phyloP scores from a whole-genome alignment of 2,113 vertebrate species.

The Embiotoca jacksoni region DNA sequence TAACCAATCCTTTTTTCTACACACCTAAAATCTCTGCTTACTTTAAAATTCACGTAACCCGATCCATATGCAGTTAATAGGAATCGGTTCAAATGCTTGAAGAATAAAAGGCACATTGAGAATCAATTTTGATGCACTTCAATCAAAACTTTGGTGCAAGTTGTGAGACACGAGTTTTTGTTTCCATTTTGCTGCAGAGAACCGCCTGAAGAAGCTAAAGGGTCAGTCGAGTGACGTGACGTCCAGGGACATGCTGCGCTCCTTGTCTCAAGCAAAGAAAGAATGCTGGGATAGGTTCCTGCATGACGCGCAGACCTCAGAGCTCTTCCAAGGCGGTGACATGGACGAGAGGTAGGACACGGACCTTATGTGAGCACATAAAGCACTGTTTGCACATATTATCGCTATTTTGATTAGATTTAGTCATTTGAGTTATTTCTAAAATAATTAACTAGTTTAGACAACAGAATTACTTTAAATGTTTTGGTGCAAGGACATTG shows the following conservation, averaged over 20 bases:
- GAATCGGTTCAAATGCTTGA: too few relatives aligned
- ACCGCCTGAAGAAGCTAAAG: conserved; percentile 92
- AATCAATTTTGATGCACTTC: too few relatives aligned
- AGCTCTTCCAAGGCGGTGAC: conserved; percentile 89
- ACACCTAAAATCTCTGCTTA: too few relatives aligned
- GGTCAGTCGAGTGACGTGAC: conserved; percentile 93
- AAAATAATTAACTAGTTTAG: not conserved
- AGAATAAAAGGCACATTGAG: too few relatives aligned
- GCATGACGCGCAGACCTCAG: conserved; percentile 91
- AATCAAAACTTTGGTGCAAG: not conserved
- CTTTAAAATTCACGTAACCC: too few relatives aligned
- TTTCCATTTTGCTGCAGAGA: conserved; percentile 84
- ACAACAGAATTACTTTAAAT: not conserved
- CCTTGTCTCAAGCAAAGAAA: conserved; percentile 94
- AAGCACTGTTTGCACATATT: not conserved
- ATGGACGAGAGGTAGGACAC: conserved; percentile 90
- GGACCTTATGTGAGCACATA: too few relatives aligned
- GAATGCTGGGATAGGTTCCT: conserved; percentile 98
- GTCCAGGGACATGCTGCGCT: conserved; percentile 94
- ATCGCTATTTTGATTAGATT: not conserved
- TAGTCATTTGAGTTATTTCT: too few relatives aligned
- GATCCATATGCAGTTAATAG: too few relatives aligned
- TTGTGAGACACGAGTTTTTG: not conserved
- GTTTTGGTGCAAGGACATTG: not conserved
- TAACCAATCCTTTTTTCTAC: too few relatives aligned